These are phyloP conservation scores for Aramus guarauna DNA, from an alignment of 2,113 vertebrate genomes.

Conservation along the genomic window DNA sequence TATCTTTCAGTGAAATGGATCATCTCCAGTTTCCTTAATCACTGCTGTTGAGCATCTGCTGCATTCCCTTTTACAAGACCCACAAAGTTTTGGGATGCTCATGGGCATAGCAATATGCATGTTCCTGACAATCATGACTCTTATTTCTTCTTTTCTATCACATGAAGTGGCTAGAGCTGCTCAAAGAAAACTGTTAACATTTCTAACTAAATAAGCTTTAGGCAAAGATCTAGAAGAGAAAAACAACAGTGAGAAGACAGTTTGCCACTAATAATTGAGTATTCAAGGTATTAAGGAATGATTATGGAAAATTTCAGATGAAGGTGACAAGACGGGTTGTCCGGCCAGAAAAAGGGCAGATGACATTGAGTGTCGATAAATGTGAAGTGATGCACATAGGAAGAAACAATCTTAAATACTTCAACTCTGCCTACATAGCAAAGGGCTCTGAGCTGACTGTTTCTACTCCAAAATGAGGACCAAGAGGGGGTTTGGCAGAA, in stretches of 20 bases:
- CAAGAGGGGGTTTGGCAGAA: neutral
- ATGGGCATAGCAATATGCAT: neutral
- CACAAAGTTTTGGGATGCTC: neutral
- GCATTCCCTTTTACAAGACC: neutral
- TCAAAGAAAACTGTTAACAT: neutral
- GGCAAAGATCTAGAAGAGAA: neutral
- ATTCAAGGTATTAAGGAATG: neutral
- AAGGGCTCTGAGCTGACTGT: neutral
- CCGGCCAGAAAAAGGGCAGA: neutral
- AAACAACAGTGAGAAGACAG: neutral
- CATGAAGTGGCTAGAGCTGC: neutral
- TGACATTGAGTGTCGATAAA: neutral
- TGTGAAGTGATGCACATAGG: neutral
- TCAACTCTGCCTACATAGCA: neutral
- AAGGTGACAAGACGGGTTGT: neutral
- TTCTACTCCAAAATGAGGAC: neutral
- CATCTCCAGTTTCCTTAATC: neutral
- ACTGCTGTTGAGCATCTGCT: neutral
- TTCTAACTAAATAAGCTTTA: neutral
- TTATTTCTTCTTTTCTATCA: neutral
- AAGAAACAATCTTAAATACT: neutral
- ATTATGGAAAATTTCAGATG: neutral
- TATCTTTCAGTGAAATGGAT: neutral
- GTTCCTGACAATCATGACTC: neutral
- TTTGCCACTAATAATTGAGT: neutral